Conservation (phyloP, 2,888 invertebrate genomes). For the Cephonodes hylas region DNA sequence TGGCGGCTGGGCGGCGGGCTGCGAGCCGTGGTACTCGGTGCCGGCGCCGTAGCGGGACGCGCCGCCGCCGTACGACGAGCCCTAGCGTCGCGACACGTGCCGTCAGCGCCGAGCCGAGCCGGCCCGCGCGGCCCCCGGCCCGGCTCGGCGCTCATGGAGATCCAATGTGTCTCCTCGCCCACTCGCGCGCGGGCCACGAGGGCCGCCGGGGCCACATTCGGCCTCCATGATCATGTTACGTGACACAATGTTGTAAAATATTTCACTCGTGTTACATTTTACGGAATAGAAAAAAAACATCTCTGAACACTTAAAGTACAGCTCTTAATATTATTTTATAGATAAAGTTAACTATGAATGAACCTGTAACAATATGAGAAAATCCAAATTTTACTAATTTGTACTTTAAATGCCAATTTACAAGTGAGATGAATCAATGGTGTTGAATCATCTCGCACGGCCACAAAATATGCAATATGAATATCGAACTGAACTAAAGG, state of each 20-base stretch:
- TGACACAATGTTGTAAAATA: conserved; percentile 55
- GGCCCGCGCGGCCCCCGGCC: not conserved
- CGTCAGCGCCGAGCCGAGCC: conserved; percentile 17
- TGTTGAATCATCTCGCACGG: conserved; percentile 71
- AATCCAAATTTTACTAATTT: conserved; percentile 81
- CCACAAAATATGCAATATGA: conserved; percentile 66
- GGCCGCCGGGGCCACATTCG: conserved; percentile 23
- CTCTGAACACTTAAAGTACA: conserved; percentile 82
- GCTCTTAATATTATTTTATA: conserved; percentile 77
- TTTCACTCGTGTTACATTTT: conserved; percentile 60
- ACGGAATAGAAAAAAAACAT: conserved; percentile 69
- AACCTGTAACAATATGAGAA: conserved; percentile 81
- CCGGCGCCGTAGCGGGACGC: conserved; percentile 69
- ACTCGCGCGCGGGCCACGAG: not conserved
- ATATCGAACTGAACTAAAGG: conserved; percentile 64
- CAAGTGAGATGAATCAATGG: conserved; percentile 74
- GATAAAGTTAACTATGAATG: conserved; percentile 77
- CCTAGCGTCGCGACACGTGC: conserved; percentile 51
- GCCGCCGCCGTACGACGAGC: conserved; percentile 78
- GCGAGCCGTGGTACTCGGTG: conserved; percentile 70
- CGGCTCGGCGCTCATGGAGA: not conserved
- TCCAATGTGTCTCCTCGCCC: not conserved
- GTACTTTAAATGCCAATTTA: conserved; percentile 81
- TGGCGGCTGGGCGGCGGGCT: conserved; percentile 69
- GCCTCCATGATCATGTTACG: conserved; percentile 37